A percentile compares a stretch with the other conserved stretches of the same genome.
These are phyloP conservation scores for Colius striatus DNA, from an alignment of 2,113 vertebrate genomes.

Conservation along the genomic window DNA sequence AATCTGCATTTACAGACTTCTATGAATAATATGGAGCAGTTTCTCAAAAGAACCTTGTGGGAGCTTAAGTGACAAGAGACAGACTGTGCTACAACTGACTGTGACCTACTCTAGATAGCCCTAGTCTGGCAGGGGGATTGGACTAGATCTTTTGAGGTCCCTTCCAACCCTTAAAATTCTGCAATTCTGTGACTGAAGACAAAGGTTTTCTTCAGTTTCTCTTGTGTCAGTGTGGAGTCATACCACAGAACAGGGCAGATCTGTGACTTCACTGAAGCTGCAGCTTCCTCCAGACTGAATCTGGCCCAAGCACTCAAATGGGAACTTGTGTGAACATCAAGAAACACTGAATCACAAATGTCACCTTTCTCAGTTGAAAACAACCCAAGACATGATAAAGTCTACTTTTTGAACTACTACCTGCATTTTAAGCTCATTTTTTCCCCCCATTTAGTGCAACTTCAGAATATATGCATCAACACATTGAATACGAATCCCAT, in stretches of 20 bases:
- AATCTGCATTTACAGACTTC: background rate
- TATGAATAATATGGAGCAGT: background rate
- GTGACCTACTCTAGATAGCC: too few species aligned
- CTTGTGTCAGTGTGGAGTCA: too few species aligned
- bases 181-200: background rate
- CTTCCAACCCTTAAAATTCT: too few species aligned
- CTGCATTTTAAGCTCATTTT: slow-evolving; percentile 9
- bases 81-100: background rate
- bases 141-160: too few species aligned
- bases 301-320: background rate
- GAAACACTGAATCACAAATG: background rate
- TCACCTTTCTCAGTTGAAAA: background rate
- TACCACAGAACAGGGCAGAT: background rate
- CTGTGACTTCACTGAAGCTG: background rate
- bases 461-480: slow-evolving; percentile 35
- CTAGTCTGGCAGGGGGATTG: too few species aligned
- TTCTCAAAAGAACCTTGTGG: background rate
- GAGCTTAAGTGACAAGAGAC: background rate
- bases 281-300: background rate
- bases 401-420: background rate
- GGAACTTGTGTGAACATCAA: too few species aligned
- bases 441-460: slow-evolving; percentile 16
- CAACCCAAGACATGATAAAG: background rate
- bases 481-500: slow-evolving; percentile 29
- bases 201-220: background rate